Base-by-base conservation (phyloP, 64 coral and sea anemone genomes). In the Anthopleura sola region DNA sequence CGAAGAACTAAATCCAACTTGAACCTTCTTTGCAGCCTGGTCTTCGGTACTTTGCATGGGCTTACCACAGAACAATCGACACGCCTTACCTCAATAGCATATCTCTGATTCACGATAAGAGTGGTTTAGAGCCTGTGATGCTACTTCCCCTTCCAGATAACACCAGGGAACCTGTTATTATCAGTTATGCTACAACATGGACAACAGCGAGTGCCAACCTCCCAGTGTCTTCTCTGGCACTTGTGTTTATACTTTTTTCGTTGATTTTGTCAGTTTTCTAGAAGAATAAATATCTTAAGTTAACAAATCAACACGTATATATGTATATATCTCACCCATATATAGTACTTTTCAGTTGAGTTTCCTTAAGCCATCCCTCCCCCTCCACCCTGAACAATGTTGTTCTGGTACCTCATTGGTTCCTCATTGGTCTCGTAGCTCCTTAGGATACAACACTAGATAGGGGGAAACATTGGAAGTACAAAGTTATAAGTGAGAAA, bases 41-140 rank as follows among this genome's bases (percentile, higher is more conserved):
- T 38, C 19, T 15, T 36, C 64, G 88, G 21, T n/a, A 84, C 47
- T 78, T 90, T 15, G 88, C 84, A 44, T 90, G 88, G 82, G 82
- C 88, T 20, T 90, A 85, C 54, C 88, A 90, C 37, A 28, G 68
- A 17, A 56, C 60, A 26, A 29, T 82, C 38, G 88, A 90, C 53
- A 78, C 71, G 18, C 82, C 82, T 15, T 83, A 83, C 55, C 82
- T 83, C 29, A 60, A 60, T 60, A 29, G 58, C 31, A 19, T 56
- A 6, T 36, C 19, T 18, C 28, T 56, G 13, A 8, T 21, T 19
- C 82, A 83, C 34, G 50, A 50, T 29, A 83, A 60, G 15, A 83
- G 55, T 53, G 82, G 82, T 16, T 20, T 83, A 48, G 11, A 83
- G 47, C 49, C 48, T 47, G 82, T 83, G 32, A 60, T 56, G n/a